Conservation (phyloP, 2,888 invertebrate species). For the Tillus elongatus region DNA sequence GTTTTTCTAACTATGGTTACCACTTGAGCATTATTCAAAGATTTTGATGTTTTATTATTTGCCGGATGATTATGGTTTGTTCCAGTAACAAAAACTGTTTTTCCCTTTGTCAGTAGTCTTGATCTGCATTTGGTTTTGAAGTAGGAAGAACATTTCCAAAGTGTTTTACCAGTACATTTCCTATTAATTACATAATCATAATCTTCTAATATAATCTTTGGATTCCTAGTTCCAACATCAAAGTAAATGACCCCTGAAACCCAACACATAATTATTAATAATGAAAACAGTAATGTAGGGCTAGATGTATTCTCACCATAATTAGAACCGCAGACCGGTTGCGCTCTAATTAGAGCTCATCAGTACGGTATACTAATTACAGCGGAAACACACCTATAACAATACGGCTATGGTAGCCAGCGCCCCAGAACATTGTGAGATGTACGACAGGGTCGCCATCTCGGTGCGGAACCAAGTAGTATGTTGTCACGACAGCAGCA, state of each 20-base stretch:
- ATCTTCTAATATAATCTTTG: constrained; percentile 18
- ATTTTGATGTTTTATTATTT: constrained; percentile 7
- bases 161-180: constrained; percentile 15
- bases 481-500: no score
- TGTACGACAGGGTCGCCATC: no score
- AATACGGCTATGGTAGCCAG: no score
- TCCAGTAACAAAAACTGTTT: constrained; percentile 10
- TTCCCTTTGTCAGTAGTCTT: constrained; percentile 15
- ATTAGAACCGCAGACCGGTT: no score
- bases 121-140: constrained; percentile 17
- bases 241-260: constrained; percentile 20
- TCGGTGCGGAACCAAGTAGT: no score
- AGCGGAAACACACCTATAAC: no score
- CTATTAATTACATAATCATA: constrained; percentile 14
- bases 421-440: no score
- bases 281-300: no score
- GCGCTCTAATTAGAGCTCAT: no score
- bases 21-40: constrained; percentile 16
- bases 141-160: constrained; percentile 21
- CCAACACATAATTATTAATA: not conserved
- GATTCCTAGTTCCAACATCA: constrained; percentile 18
- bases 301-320: no score
- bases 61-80: constrained; percentile 16
- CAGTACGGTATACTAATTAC: no score
- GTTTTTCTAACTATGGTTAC: constrained; percentile 16